These are phyloP conservation scores for Enteromius argenteus DNA, from an alignment of 2,797 vertebrate genomes.

Conservation along the genomic window DNA sequence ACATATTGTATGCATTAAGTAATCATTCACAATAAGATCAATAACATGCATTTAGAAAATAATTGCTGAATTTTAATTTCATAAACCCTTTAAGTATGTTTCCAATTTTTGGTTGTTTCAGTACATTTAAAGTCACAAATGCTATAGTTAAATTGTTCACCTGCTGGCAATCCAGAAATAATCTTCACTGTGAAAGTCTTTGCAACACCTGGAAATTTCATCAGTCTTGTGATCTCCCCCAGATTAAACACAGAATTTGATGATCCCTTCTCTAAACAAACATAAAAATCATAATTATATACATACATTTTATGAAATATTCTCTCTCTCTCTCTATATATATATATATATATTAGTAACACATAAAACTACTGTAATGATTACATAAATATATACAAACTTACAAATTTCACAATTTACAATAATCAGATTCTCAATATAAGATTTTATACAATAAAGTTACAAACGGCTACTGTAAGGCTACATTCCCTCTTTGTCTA, in stretches of 20 bases:
- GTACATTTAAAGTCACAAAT: not conserved
- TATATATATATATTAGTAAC: not conserved
- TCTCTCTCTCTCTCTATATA: too few species aligned
- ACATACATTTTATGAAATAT: too few species aligned
- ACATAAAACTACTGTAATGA: not conserved
- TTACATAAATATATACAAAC: not conserved
- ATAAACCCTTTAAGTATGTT: not conserved
- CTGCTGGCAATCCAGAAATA: conserved; percentile 84
- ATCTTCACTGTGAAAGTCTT: conserved; percentile 88
- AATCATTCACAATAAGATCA: not conserved
- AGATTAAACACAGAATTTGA: conserved; percentile 81
- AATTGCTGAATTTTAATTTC: not conserved
- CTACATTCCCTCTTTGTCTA: not conserved
- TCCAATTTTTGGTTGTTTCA: not conserved
- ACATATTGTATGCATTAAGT: not conserved
- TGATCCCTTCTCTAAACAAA: conserved; percentile 40
- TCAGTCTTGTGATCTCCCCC: conserved; percentile 83
- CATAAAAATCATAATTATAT: conserved; percentile 20
- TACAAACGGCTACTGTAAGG: not conserved
- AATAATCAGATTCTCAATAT: not conserved
- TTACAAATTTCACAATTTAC: not conserved
- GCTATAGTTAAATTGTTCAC: conserved; percentile 73
- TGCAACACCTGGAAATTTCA: conserved; percentile 85
- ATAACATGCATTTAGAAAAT: not conserved
- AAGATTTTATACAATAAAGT: not conserved